A percentile compares a stretch with the other conserved stretches of the same genome.
These are phyloP conservation scores for Salmo trutta DNA, from an alignment of 2,797 vertebrate genomes.

Conservation along the genomic window DNA sequence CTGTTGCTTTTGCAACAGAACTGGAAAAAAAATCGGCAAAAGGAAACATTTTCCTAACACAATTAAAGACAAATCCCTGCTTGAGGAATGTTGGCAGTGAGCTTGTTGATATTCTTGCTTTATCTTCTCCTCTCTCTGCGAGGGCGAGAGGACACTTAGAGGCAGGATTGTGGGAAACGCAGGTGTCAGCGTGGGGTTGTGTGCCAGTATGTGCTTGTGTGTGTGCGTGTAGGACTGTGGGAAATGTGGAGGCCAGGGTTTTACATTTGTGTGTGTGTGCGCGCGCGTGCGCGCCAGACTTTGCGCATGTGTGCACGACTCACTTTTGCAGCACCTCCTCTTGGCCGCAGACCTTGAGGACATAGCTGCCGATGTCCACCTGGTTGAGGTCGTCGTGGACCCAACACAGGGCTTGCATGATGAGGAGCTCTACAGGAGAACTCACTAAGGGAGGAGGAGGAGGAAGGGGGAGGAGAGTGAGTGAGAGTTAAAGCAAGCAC, in stretches of 20 bases:
- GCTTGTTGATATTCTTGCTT: slow-evolving; percentile 20
- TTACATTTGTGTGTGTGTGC: background rate
- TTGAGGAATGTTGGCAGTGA: slow-evolving; percentile 41
- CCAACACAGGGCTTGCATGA: slow-evolving; percentile 98
- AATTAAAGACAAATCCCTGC: slow-evolving; percentile 39
- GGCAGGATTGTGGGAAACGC: background rate
- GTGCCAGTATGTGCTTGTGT: background rate
- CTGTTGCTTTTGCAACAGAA: background rate
- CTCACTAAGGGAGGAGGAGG: slow-evolving; percentile 79
- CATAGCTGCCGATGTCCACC: slow-evolving; percentile 91
- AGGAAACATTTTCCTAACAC: slow-evolving; percentile 39
- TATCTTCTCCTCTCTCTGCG: background rate
- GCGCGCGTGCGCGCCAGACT: background rate
- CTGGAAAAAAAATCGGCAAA: slow-evolving; percentile 18
- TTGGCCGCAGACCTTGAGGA: slow-evolving; percentile 95
- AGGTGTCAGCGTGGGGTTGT: background rate
- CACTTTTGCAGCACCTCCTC: slow-evolving; percentile 97
- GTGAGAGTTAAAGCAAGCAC: background rate
- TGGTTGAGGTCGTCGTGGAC: slow-evolving; percentile 95
- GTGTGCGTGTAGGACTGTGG: background rate
- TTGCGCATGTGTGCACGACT: slow-evolving; percentile 58
- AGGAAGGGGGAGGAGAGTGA: background rate
- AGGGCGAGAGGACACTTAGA: too few species aligned
- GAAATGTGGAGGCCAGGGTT: background rate
- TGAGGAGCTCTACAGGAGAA: slow-evolving; percentile 94